Evolutionary conservation across 2,113 vertebrate genomes (phyloP).

Genomic region (Periophthalmodon schlosseri): DNA sequence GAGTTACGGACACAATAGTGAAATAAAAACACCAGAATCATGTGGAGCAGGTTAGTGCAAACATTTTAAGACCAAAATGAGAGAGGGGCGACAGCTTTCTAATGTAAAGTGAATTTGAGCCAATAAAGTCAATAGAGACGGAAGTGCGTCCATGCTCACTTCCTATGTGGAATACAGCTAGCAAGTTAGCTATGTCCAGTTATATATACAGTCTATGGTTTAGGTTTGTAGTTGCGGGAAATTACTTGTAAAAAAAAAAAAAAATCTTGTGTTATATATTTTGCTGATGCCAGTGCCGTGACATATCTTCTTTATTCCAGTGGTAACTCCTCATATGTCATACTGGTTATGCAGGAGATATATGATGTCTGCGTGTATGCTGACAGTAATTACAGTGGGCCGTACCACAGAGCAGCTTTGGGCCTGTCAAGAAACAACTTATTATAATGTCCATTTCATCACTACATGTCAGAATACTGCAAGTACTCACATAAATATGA

Average conservation of each 20-base stretch:
- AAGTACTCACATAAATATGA: constrained; percentile 39
- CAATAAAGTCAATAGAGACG: too few species aligned
- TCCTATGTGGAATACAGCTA: too few species aligned
- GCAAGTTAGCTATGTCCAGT: too few species aligned
- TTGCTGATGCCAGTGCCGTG: not conserved
- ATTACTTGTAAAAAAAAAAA: not conserved
- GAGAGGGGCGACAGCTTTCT: too few species aligned
- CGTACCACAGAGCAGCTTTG: constrained; percentile 51
- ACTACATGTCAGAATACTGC: constrained; percentile 53
- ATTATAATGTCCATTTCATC: constrained; percentile 64
- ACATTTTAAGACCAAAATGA: too few species aligned
- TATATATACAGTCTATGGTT: too few species aligned
- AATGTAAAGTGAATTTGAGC: too few species aligned
- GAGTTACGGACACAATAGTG: too few species aligned
- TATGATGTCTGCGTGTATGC: constrained; percentile 44
- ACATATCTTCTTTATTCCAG: constrained; percentile 36
- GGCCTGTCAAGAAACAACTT: constrained; percentile 53
- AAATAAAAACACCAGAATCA: too few species aligned
- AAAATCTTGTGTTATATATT: not conserved
- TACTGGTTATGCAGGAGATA: constrained; percentile 43
- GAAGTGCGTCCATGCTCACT: too few species aligned
- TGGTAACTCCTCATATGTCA: constrained; percentile 45
- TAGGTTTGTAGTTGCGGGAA: not conserved
- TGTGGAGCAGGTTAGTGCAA: too few species aligned
- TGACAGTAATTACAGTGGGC: constrained; percentile 70